A percentile compares a stretch with the other conserved stretches of the same genome.
Evolutionary conservation across 2,888 invertebrate genomes (phyloP).

Genomic region (Apodemia duryi): DNA sequence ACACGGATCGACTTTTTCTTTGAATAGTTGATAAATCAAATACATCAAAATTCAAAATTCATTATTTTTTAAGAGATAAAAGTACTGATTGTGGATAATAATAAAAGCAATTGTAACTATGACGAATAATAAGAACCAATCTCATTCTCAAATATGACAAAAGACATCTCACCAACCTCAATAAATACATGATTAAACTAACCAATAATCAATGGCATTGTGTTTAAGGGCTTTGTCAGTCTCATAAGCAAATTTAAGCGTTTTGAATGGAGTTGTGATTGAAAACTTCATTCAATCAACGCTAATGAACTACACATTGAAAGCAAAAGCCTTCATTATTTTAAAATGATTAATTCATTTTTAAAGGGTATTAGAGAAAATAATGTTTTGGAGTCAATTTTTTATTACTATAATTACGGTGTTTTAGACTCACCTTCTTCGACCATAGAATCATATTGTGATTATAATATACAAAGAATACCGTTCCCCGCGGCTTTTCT

Average conservation of each 20-base stretch:
- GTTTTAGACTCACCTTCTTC: too few relatives aligned
- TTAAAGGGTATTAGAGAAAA: background rate
- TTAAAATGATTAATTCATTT: background rate
- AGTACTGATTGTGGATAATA: too few relatives aligned
- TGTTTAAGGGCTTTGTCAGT: slow-evolving; percentile 19
- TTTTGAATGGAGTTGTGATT: slow-evolving; percentile 43
- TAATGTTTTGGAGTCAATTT: background rate
- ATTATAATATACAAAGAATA: too few relatives aligned
- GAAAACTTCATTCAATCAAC: slow-evolving; percentile 36
- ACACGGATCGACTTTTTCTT: too few relatives aligned
- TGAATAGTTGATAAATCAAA: too few relatives aligned
- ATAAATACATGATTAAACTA: background rate
- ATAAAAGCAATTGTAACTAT: too few relatives aligned
- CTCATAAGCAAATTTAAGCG: slow-evolving; percentile 35
- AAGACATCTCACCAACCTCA: background rate
- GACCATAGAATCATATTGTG: too few relatives aligned
- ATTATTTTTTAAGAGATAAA: too few relatives aligned
- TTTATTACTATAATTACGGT: too few relatives aligned
- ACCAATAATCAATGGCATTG: background rate
- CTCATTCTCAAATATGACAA: background rate
- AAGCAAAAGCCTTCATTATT: background rate
- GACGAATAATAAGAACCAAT: too few relatives aligned
- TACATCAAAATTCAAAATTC: too few relatives aligned
- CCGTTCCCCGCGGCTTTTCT: too few relatives aligned
- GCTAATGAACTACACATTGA: slow-evolving; percentile 31